phyloP scores from a whole-genome alignment of 2,113 vertebrate species.

The Poeciliopsis occidentalis region DNA sequence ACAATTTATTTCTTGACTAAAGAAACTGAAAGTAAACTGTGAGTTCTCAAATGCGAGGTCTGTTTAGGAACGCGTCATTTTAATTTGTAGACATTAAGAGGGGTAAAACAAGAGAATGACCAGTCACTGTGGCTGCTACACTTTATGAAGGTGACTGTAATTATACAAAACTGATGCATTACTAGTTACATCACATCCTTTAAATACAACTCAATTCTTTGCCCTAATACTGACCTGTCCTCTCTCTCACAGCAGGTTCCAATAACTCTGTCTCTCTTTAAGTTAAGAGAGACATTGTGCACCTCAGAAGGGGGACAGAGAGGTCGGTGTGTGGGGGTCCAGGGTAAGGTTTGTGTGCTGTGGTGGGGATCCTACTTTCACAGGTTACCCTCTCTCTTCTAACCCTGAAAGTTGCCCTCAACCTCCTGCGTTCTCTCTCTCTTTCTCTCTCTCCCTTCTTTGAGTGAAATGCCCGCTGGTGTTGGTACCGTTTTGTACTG shows the following conservation, averaged over 20 bases:
- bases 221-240: slow-evolving; percentile 84
- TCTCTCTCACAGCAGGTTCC: slow-evolving; percentile 96
- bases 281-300: slow-evolving; percentile 86
- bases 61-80: neutral
- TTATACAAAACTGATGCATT: neutral
- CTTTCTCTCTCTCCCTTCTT: slow-evolving; percentile 48
- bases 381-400: slow-evolving; percentile 79
- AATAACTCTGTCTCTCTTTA: slow-evolving; percentile 96
- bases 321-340: slow-evolving; percentile 85
- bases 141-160: neutral
- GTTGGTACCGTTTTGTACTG: slow-evolving; percentile 69
- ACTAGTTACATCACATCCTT: neutral
- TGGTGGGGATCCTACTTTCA: slow-evolving; percentile 86
- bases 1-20: too few species aligned
- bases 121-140: neutral
- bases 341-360: slow-evolving; percentile 96
- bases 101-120: neutral
- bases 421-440: slow-evolving; percentile 63
- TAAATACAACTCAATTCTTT: slow-evolving; percentile 18
- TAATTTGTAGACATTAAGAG: neutral
- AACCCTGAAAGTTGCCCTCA: slow-evolving; percentile 78
- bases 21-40: too few species aligned
- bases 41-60: too few species aligned
- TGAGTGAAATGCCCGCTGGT: slow-evolving; percentile 65
- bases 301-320: slow-evolving; percentile 80